Conservation (phyloP, 2,888 invertebrate species). For the Himalopsyche japonica region DNA sequence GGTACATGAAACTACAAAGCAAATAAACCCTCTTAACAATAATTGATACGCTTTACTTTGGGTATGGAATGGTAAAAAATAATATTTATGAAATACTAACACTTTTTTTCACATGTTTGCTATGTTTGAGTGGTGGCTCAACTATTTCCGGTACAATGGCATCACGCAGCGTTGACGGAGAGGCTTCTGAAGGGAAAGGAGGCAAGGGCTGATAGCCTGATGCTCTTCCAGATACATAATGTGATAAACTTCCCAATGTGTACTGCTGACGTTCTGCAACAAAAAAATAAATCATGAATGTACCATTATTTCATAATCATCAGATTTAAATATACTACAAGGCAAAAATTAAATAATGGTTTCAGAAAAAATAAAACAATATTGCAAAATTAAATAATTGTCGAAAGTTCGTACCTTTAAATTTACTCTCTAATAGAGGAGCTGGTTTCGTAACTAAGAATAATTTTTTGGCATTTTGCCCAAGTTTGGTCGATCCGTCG, state of each 20-base stretch:
- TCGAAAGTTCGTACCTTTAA: conserved; percentile 62
- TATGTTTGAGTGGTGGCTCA: conserved; percentile 43
- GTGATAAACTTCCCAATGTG: conserved; percentile 93
- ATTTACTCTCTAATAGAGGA: conserved; percentile 84
- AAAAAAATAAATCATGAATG: background rate
- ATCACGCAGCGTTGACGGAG: conserved; percentile 78
- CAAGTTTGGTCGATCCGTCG: conserved; percentile 58
- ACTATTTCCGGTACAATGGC: conserved; percentile 55
- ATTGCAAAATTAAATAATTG: too few relatives aligned
- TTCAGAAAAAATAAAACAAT: too few relatives aligned
- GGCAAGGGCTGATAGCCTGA: conserved; percentile 90
- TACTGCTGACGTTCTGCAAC: conserved; percentile 76
- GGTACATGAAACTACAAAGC: too few relatives aligned
- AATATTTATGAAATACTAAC: conserved; percentile 1
- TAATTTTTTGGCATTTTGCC: conserved; percentile 76
- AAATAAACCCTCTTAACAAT: too few relatives aligned
- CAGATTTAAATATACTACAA: too few relatives aligned
- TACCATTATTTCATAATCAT: too few relatives aligned
- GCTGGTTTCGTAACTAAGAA: conserved; percentile 94
- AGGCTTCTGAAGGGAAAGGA: conserved; percentile 74
- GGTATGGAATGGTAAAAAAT: background rate
- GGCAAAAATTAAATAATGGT: too few relatives aligned
- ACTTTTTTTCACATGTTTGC: conserved; percentile 34
- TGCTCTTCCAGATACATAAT: conserved; percentile 86
- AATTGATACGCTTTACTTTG: too few relatives aligned